Percentiles rank a stretch among this genome's conserved stretches.
These are phyloP conservation scores for Drosophila asahinai DNA, from an alignment of 1,140 invertebrate genomes.

Conservation along the genomic window DNA sequence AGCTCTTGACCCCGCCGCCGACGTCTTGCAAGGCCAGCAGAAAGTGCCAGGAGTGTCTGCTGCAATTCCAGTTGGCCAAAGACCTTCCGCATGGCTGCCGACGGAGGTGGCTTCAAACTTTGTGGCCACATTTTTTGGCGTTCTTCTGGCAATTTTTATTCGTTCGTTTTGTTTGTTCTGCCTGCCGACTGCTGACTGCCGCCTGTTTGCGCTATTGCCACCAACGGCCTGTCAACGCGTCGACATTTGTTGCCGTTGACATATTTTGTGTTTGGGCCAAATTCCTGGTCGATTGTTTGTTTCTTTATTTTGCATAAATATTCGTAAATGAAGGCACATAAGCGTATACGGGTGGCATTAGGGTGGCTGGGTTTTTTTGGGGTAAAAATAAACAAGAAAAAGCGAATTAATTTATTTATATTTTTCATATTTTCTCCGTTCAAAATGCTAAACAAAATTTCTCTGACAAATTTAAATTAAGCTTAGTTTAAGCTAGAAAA, in stretches of 20 bases:
- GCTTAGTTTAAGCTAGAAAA: too few species aligned
- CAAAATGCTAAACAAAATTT: too few species aligned
- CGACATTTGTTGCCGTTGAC: conserved; percentile 75
- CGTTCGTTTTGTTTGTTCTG: conserved; percentile 11
- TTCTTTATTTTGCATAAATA: conserved; percentile 51
- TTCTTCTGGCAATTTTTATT: conserved; percentile 43
- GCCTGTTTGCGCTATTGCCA: conserved; percentile 21
- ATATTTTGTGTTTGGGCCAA: conserved; percentile 48
- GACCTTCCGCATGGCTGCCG: conserved; percentile 38
- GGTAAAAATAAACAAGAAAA: background rate
- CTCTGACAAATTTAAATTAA: too few species aligned
- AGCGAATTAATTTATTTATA: too few species aligned
- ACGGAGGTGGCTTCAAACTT: background rate
- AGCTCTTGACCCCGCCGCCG: too few species aligned
- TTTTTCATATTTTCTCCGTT: too few species aligned
- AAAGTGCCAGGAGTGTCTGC: conserved; percentile 45
- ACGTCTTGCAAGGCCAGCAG: conserved; percentile 63
- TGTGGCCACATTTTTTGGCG: conserved; percentile 54
- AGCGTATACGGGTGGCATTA: conserved; percentile 4
- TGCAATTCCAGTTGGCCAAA: conserved; percentile 49
- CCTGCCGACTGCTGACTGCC: background rate
- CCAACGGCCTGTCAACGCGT: conserved; percentile 48
- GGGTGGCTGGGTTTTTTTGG: background rate
- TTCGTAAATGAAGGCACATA: conserved; percentile 33
- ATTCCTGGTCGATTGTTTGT: conserved; percentile 58